Base-by-base conservation (phyloP, 1,140 invertebrate species). In the Heterodera schachtii region DNA sequence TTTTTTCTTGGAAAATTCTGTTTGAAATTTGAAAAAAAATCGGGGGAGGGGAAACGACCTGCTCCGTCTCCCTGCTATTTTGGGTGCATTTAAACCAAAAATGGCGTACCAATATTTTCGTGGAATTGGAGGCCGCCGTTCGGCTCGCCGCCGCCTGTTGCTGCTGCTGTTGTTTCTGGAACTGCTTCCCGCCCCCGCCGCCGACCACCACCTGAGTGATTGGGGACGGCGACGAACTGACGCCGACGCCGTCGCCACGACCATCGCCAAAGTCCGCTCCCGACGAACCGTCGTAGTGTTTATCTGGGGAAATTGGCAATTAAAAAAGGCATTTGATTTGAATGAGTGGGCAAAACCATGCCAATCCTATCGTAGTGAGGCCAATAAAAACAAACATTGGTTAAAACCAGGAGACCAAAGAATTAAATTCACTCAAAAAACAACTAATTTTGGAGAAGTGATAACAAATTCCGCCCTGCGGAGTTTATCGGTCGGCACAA, bases 121-220 rank as follows among this genome's bases (percentile, higher is more conserved):
- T 64, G 57, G 57, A 19, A 19, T 64, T 64, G 8, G 57, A 16
- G 5, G 57, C 57, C 44, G 69, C 69, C 1, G 67, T n/a, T 71
- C 69, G 31, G 31, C 41, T 41, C n/a, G 69, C 69, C 67, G 67
- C 67, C 44, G 69, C 64, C 70, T 47, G 9, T n/a, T 44, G 41
- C n/a, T 73, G 67, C 73, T 81, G 80, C 80, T 57, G 43, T 52
- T 52, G 49, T 52, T 52, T 52, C 52, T 67, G 78, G 64, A 44
- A 66, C n/a, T 46, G 60, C 49, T 52, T 71, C 8, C 76, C 57
- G 69, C 47, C 19, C 19, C 7, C 9, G 60, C 75, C 31, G 43
- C 69, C 66, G 13, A 79, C 83, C 11, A 46, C 43, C 8, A 44
- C 74, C 13, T 83, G 84, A 8, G 82, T 70, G 41, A 83, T 83